Evolutionary conservation across 2,888 invertebrate species (phyloP).

Genomic region (Alitta virens): DNA sequence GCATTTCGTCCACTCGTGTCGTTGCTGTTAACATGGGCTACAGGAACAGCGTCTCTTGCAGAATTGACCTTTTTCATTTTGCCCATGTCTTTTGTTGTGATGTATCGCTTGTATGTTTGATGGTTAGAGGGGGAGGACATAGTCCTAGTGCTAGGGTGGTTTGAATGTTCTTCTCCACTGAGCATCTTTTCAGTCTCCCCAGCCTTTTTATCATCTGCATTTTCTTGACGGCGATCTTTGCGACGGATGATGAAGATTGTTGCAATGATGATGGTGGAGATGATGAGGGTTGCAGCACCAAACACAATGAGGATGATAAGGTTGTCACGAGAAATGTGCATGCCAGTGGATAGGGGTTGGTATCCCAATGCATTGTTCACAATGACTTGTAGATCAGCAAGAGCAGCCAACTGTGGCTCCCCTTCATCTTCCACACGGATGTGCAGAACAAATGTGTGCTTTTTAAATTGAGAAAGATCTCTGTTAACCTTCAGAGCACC

Average conservation of each 20-base stretch:
- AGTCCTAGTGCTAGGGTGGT: too few species aligned
- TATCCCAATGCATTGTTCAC: conserved; percentile 21
- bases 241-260: conserved; percentile 25
- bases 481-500: conserved; percentile 19
- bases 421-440: conserved; percentile 25
- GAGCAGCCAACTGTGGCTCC: conserved; percentile 13
- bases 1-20: too few species aligned
- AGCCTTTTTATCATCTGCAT: conserved; percentile 10
- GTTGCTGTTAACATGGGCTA: too few species aligned
- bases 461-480: conserved; percentile 5
- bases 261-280: conserved; percentile 24
- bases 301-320: conserved; percentile 25
- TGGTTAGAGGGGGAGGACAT: too few species aligned
- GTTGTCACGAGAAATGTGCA: conserved; percentile 17
- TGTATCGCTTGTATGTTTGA: too few species aligned
- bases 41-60: too few species aligned
- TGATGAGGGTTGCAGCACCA: conserved; percentile 22
- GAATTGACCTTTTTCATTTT: too few species aligned
- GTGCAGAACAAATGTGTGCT: conserved; percentile 10
- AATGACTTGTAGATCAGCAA: conserved; percentile 18
- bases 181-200: conserved; percentile 11
- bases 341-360: background rate
- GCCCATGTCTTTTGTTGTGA: too few species aligned
- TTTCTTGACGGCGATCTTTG: conserved; percentile 16
- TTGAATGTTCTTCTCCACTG: too few species aligned